Evolutionary conservation across 2,888 invertebrate genomes (phyloP).

Genomic region (Atrina japonica): DNA sequence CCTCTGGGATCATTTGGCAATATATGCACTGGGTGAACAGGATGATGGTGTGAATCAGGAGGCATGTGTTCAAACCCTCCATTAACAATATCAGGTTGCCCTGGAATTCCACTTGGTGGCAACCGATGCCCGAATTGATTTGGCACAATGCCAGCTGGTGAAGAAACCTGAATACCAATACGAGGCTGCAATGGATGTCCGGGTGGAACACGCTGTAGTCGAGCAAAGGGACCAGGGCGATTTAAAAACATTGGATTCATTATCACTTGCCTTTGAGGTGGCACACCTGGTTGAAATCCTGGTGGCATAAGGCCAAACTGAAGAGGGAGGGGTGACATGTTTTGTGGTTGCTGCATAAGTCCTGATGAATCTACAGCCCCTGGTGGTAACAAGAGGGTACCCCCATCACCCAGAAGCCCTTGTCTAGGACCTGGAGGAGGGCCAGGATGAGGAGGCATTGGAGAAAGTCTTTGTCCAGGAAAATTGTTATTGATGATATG

Average conservation of each 20-base stretch:
- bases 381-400: slow-evolving; percentile 34
- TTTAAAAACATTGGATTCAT: slow-evolving; percentile 63
- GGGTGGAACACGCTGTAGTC: slow-evolving; percentile 33
- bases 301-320: slow-evolving; percentile 40
- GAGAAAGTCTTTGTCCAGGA: slow-evolving; percentile 37
- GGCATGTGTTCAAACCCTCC: slow-evolving; percentile 44
- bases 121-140: slow-evolving; percentile 43
- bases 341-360: slow-evolving; percentile 12
- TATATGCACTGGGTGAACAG: slow-evolving; percentile 18
- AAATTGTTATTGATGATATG: slow-evolving; percentile 25
- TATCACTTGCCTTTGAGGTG: slow-evolving; percentile 59
- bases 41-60: slow-evolving; percentile 29
- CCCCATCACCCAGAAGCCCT: slow-evolving; percentile 42
- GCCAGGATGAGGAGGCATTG: slow-evolving; percentile 39
- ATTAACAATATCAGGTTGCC: slow-evolving; percentile 45
- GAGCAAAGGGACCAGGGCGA: slow-evolving; percentile 51
- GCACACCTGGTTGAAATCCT: slow-evolving; percentile 57
- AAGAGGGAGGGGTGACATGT: slow-evolving; percentile 12
- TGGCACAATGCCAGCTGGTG: slow-evolving; percentile 41
- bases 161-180: slow-evolving; percentile 37
- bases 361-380: slow-evolving; percentile 19
- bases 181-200: slow-evolving; percentile 35
- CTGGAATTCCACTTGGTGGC: slow-evolving; percentile 37
- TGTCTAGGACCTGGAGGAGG: slow-evolving; percentile 24
- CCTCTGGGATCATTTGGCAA: slow-evolving; percentile 23